Evolutionary conservation across 2,113 vertebrate species (phyloP), one percentile per base, ranked within the genome.

Genomic region (Anarhynchus alexandrinus): DNA sequence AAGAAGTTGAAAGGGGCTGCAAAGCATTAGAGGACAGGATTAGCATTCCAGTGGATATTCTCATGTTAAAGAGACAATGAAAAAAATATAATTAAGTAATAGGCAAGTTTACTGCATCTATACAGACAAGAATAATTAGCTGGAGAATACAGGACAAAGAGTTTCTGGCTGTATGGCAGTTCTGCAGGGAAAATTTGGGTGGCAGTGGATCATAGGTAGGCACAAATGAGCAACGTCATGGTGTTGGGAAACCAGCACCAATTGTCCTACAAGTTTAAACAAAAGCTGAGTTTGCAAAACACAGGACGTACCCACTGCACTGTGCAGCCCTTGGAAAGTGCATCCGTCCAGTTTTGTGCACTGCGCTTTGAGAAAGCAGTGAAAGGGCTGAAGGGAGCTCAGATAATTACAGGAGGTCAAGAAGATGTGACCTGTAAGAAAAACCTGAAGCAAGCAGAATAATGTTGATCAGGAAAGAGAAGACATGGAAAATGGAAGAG

Each of bases 401-500:
- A 49, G 59, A 32, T 88, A 81, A 54, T 8, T 18, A 15, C 18
- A 70, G 73, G 4, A 17, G 21, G 16, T 52, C 45, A 36, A 49
- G 72, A 61, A 40, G 32, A n/a, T 43, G n/a, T 20, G 73, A 58
- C 18, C 42, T 16, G 25, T 3, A 36, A 59, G n/a, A 22, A 16
- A 59, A 21, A 17, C 4, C 17, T 30, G 0, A 32, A 69, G 16
- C 12, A 30, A 42, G n/a, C 16, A 34, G 26, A 26, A 36, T 22
- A n/a, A 38, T 5, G 4, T 4, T 58, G 27, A 21, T 13, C 9
- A 29, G 15, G 43, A 64, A 64, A 45, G n/a, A 42, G 52, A 52
- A 67, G 16, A 20, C 11, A 14, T 2, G 12, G 61, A 77, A 72
- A 70, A 15, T 11, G 3, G 0, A 0, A 3, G 17, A 32, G 29